A percentile compares a stretch with the other conserved stretches of the same genome.
Evolutionary conservation across 2,888 invertebrate genomes (phyloP).

Genomic region (Coenonympha arcania): DNA sequence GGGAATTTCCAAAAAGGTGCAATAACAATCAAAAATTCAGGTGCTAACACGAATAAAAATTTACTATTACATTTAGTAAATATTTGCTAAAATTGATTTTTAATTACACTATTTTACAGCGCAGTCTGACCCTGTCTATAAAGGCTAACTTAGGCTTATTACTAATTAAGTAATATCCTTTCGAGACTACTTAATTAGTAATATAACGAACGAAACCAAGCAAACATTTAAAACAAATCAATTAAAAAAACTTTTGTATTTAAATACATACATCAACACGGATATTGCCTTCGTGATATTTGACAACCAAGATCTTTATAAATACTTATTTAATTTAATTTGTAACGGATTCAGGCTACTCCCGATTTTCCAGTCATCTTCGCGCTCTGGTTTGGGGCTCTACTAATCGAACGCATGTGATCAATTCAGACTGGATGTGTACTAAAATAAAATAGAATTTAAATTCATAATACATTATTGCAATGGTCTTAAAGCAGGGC

Average conservation of each 20-base stretch:
- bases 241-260: conserved; percentile 3
- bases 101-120: conserved; percentile 61
- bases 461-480: neutral
- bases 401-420: too few relatives aligned
- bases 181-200: too few relatives aligned
- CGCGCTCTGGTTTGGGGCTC: too few relatives aligned
- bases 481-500: neutral
- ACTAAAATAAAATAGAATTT: neutral
- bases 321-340: neutral
- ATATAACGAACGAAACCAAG: conserved; percentile 12
- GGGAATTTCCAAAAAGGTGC: conserved; percentile 55
- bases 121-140: conserved; percentile 68
- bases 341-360: too few relatives aligned
- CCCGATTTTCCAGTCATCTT: too few relatives aligned
- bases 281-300: neutral
- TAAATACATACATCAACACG: neutral
- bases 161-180: conserved; percentile 26
- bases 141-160: too few relatives aligned
- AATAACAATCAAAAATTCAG: conserved; percentile 52
- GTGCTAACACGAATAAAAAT: conserved; percentile 64
- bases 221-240: conserved; percentile 13
- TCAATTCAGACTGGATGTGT: too few relatives aligned
- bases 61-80: conserved; percentile 58
- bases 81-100: conserved; percentile 59
- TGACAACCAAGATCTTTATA: neutral